Base-by-base conservation (phyloP, 2,797 vertebrate species). In the Coreius guichenoti region DNA sequence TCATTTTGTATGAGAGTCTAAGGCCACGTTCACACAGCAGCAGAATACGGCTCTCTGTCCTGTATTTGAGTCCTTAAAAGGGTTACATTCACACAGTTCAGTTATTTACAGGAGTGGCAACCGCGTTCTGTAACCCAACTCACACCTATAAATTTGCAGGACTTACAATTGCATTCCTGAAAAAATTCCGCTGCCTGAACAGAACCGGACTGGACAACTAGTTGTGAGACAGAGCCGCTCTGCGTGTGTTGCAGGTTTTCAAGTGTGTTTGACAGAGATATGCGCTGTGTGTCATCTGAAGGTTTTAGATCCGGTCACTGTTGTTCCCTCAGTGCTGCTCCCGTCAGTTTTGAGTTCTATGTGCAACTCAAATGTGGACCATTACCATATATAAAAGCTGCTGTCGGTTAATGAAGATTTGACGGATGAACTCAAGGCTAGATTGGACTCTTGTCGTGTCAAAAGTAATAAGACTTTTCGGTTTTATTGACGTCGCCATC, bases 1-100 rank as follows among this genome's bases (percentile, higher is more conserved):
- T 69, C 36, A 39, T 26, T 54, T 84, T 68, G 47, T 21, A 76
- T 49, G 61, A 83, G 43, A 56, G 54, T 58, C 54, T 11, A 58
- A 23, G 21, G 21, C 8, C 54, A 56, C 0, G 8, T 58, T 58
- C 21, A 23, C 21, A 11, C 54, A 56, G 3, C 11, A 13, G 11
- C 56, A n/a, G 56, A 61, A 26, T 47, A 47, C 13, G 0, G 1
- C 9, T 43, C 39, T 43, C 39, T 1, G 9, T 43, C 39, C 39
- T 43, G 8, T 47, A 47, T 51, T 51, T 51, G 49, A 51, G 49
- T 17, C 4, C 16, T 17, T 16, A 49, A 16, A 14, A 49, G 4
- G 4, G 49, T 19, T 51, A 51, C 16, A 51, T 51, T 51, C 16
- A 51, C 49, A 7, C 16, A 51, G 39, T 43, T 43, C 49, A 19